These are phyloP conservation scores for Parambassis ranga DNA, from an alignment of 2,797 vertebrate species.

Conservation along the genomic window DNA sequence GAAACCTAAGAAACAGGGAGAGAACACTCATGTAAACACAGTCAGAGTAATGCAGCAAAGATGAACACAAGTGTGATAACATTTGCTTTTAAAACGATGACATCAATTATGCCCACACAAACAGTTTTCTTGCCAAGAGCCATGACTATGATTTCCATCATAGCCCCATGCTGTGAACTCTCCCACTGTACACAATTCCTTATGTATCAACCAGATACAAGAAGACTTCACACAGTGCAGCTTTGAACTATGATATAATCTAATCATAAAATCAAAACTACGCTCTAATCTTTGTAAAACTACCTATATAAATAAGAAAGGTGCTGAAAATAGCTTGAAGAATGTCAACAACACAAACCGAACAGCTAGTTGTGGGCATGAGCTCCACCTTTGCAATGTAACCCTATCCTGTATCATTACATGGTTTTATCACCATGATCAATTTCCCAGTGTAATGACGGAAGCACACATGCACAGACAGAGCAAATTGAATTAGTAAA, in stretches of 20 bases:
- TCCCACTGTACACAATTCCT: neutral
- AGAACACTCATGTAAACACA: slow-evolving; percentile 7
- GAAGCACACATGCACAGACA: neutral
- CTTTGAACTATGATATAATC: no score
- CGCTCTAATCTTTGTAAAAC: no score
- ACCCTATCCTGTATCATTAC: neutral
- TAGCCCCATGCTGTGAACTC: neutral
- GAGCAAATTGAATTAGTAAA: slow-evolving; percentile 3
- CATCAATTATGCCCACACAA: slow-evolving; percentile 1
- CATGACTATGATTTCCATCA: slow-evolving; percentile 1
- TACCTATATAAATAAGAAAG: no score
- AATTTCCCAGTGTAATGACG: neutral
- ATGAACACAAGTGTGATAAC: neutral
- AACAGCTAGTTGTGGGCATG: neutral
- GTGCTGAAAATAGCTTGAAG: no score
- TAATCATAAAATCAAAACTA: no score
- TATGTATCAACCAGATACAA: neutral
- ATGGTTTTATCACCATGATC: neutral
- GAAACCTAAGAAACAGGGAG: slow-evolving; percentile 37
- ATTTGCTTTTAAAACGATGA: slow-evolving; percentile 1
- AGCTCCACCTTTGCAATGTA: neutral
- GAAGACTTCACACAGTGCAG: neutral
- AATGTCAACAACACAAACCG: no score
- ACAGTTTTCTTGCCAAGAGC: neutral
- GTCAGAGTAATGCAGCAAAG: neutral